Conservation (phyloP, 2,113 vertebrate genomes). For the Eulemur macaco region DNA sequence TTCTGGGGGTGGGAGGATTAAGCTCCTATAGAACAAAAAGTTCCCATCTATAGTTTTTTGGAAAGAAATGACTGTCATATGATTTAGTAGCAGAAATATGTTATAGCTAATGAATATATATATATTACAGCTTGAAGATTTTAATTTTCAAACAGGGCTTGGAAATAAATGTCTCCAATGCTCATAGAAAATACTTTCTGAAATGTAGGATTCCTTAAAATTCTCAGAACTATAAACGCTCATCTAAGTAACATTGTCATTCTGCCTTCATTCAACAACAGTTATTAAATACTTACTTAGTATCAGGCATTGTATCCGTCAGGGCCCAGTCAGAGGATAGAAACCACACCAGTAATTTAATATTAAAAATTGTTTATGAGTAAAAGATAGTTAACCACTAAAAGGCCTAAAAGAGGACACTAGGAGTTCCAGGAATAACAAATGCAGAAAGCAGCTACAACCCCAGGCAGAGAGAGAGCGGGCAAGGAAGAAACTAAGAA, state of each 20-base stretch:
- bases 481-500: neutral
- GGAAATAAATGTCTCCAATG: neutral
- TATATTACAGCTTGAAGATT: neutral
- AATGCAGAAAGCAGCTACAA: neutral
- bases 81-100: neutral
- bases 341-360: neutral
- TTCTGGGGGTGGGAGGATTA: neutral
- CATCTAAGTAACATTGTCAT: neutral
- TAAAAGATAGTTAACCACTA: neutral
- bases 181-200: neutral
- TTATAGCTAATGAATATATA: neutral
- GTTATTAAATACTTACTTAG: neutral
- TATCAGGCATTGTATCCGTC: neutral
- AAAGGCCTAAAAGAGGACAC: neutral
- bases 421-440: neutral
- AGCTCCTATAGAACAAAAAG: neutral
- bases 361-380: neutral
- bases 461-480: neutral
- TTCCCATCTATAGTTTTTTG: neutral
- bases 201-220: neutral
- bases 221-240: neutral
- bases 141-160: neutral
- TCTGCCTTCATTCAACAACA: neutral
- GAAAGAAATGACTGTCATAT: neutral
- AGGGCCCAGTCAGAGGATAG: neutral